Percentiles rank a stretch among this genome's conserved stretches.
Conservation (phyloP, 2,113 vertebrate genomes). For the Ceyx melanurus region DNA sequence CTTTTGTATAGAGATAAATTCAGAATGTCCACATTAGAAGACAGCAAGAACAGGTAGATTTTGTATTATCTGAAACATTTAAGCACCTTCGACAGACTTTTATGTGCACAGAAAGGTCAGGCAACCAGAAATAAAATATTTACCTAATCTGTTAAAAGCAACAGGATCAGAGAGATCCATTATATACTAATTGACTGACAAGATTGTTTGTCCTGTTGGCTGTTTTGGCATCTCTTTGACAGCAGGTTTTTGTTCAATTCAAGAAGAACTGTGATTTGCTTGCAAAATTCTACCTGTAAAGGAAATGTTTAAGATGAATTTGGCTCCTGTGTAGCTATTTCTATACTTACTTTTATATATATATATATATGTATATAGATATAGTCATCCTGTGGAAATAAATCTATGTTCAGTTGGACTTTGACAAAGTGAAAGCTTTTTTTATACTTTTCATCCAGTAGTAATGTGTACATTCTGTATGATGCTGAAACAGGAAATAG, state of each 20-base stretch:
- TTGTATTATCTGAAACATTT: background rate
- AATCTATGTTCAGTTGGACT: slow-evolving; percentile 53
- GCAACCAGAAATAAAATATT: slow-evolving; percentile 14
- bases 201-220: background rate
- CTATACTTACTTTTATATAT: too few species aligned
- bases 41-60: background rate
- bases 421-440: background rate
- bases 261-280: slow-evolving; percentile 18
- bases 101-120: background rate
- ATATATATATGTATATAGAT: too few species aligned
- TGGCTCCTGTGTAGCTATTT: slow-evolving; percentile 6
- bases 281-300: slow-evolving; percentile 47
- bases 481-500: background rate
- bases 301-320: slow-evolving; percentile 60
- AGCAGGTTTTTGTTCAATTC: slow-evolving; percentile 8
- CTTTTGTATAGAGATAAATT: background rate
- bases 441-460: slow-evolving; percentile 16
- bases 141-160: slow-evolving; percentile 3
- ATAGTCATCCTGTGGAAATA: slow-evolving; percentile 68
- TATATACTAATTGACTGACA: slow-evolving; percentile 27
- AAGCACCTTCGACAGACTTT: background rate
- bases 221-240: slow-evolving; percentile 3
- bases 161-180: slow-evolving; percentile 6
- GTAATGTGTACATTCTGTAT: slow-evolving; percentile 16
- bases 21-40: background rate